Conservation (phyloP, 2,797 vertebrate genomes). For the Chrysocyon brachyurus region DNA sequence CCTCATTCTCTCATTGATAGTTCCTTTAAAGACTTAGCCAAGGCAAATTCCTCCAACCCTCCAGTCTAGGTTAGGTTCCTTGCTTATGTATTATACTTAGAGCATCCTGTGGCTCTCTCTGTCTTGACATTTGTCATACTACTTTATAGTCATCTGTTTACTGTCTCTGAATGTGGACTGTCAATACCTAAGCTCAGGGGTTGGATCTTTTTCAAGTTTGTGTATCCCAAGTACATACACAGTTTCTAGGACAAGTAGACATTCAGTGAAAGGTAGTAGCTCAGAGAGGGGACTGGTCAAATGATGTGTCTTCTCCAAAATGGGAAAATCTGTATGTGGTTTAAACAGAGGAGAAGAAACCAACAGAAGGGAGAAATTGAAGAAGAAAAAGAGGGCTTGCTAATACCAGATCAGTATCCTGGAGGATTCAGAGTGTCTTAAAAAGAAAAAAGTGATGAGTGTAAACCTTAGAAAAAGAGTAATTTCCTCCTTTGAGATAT, state of each 20-base stretch:
- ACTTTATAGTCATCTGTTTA: not conserved
- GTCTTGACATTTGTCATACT: not conserved
- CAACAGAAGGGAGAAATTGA: not conserved
- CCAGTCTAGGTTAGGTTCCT: not conserved
- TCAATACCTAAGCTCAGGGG: not conserved
- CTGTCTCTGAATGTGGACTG: not conserved
- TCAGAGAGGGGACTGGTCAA: not conserved
- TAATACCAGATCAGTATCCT: not conserved
- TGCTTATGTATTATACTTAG: not conserved
- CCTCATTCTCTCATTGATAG: not conserved
- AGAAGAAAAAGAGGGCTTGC: not conserved
- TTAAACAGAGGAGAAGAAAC: not conserved
- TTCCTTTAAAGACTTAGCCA: not conserved
- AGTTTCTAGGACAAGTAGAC: not conserved
- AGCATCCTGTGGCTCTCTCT: not conserved
- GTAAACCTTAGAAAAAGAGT: not conserved
- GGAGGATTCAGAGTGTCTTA: not conserved
- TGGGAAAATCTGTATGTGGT: not conserved
- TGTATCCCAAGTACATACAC: not conserved
- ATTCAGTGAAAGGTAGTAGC: not conserved
- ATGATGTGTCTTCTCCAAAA: not conserved
- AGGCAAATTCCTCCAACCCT: not conserved
- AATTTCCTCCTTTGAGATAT: conserved; percentile 40
- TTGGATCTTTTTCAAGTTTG: not conserved
- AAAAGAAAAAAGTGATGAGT: conserved; percentile 26